These are phyloP conservation scores for Hetaerina titia DNA, from an alignment of 2,888 invertebrate genomes.

Conservation along the genomic window DNA sequence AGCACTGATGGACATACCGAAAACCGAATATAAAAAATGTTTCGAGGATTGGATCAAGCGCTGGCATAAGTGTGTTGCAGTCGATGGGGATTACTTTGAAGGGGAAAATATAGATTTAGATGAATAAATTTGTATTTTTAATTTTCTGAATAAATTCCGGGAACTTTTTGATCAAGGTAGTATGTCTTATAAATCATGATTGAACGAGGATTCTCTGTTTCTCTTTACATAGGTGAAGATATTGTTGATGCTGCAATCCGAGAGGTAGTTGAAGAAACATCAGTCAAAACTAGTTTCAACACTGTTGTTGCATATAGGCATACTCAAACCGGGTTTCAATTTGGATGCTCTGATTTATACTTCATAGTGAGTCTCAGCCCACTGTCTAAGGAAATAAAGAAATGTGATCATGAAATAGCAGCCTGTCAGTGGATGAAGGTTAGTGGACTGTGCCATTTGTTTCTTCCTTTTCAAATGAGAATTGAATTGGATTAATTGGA, in stretches of 20 bases:
- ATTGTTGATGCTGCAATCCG: constrained; percentile 89
- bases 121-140: no score
- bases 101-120: no score
- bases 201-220: not conserved
- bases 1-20: no score
- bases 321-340: constrained; percentile 84
- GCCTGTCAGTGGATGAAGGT: constrained; percentile 91
- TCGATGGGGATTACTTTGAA: no score
- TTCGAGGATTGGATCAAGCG: no score
- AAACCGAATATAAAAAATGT: no score
- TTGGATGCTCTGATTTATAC: constrained; percentile 93
- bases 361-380: constrained; percentile 87
- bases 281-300: constrained; percentile 86
- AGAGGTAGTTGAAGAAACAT: constrained; percentile 95
- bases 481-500: no score
- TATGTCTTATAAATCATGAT: not conserved
- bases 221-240: constrained; percentile 85
- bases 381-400: constrained; percentile 81
- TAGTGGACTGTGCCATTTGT: constrained; percentile 27
- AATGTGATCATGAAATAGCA: constrained; percentile 88
- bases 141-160: no score
- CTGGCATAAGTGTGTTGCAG: no score
- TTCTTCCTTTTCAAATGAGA: no score
- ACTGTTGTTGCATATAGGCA: constrained; percentile 89
- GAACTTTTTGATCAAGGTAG: no score